These are phyloP conservation scores for Tipula confusa DNA, from an alignment of 2,888 invertebrate species.

Conservation along the genomic window DNA sequence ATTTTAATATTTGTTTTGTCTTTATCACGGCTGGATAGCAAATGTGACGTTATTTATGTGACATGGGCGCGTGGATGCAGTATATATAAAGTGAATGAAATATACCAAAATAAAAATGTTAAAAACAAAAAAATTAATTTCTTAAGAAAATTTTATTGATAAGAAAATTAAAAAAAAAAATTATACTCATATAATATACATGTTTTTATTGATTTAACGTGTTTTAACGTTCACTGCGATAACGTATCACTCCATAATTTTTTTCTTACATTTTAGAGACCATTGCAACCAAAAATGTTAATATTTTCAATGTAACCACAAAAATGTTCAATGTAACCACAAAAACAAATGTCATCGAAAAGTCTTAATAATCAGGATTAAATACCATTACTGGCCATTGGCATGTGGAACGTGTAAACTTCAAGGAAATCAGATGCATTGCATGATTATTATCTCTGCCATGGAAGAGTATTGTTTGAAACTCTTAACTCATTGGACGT, in stretches of 20 bases:
- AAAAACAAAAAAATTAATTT: not conserved
- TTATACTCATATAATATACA: not conserved
- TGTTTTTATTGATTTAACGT: constrained; percentile 25
- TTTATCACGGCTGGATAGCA: constrained; percentile 7
- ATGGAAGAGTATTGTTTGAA: no score
- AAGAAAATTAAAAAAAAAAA: no score
- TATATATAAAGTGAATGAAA: not conserved
- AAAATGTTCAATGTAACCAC: not conserved
- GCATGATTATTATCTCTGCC: no score
- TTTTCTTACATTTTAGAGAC: not conserved
- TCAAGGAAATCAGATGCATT: no score
- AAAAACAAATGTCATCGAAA: not conserved
- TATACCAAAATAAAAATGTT: not conserved
- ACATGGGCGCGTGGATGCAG: not conserved
- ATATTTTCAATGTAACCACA: not conserved
- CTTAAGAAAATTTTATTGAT: not conserved
- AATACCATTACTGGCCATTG: no score
- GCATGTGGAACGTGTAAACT: no score
- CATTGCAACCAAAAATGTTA: not conserved
- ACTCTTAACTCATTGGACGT: no score
- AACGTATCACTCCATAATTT: not conserved
- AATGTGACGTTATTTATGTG: constrained; percentile 25
- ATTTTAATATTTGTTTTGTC: not conserved
- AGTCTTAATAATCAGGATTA: no score
- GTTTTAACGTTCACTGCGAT: constrained; percentile 5